Evolutionary conservation across 1,140 invertebrate species (phyloP), one percentile per base, ranked within the genome.

Genomic region (Achatina immaculata): DNA sequence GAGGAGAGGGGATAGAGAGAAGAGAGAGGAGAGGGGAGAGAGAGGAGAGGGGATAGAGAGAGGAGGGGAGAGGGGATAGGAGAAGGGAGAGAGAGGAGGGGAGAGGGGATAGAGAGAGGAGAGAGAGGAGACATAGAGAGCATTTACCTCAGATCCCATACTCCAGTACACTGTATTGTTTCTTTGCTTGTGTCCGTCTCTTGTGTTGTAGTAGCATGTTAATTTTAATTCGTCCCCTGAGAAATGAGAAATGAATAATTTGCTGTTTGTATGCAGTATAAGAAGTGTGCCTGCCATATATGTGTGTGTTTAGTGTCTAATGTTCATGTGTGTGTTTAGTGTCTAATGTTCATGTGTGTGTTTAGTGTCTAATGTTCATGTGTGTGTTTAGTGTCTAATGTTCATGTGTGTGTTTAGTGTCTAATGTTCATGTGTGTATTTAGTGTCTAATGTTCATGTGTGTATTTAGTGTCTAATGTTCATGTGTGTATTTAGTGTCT

Each of bases 151-250:
- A 19, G 86, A 83, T 28, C 87, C 87, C 58, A 87, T 83, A 34
- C 85, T 85, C 55, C 82, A 87, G 80, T 85, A 83, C 7, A 85
- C 40, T 0, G 84, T 85, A 2, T 72, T 48, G 62, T 86, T 86
- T 78, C 82, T 81, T 14, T 76, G 11, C 38, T 80, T 82, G n/a
- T 24, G 55, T n/a, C 80, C 84, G 31, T 51, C 79, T 58, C 77
- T 55, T 24, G 83, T 83, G 72, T 82, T 82, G 71, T 81, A 89
- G 66, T 81, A 81, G 77, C 88, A 89, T 3, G 85, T 85, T 36
- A 89, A 31, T 62, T 73, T 80, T 0, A 89, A 51, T 68, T 85
- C 84, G 55, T 89, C 86, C 48, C 87, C 87, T 88, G 51, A 66
- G 81, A 65, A 75, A 48, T 19, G 78, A 40, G 45, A 62, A 36